Percentiles rank a stretch among this genome's conserved stretches.
phyloP scores from a whole-genome alignment of 2,797 vertebrate genomes.

The Halcyon chelicuti region DNA sequence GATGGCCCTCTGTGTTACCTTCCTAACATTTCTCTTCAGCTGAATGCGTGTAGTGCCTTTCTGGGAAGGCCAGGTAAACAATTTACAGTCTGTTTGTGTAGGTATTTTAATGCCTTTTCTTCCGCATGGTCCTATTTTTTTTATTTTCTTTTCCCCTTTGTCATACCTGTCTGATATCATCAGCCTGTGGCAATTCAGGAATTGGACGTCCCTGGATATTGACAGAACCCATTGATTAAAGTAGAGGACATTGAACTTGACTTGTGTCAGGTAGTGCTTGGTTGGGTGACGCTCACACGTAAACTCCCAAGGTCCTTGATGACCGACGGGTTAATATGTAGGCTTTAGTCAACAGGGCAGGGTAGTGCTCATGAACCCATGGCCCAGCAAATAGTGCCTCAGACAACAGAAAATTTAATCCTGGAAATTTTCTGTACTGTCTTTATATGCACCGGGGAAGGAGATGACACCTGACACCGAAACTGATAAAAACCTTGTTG shows the following conservation, averaged over 20 bases:
- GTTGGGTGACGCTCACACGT: background rate
- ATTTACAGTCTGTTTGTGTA: background rate
- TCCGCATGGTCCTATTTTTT: background rate
- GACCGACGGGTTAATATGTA: constrained; percentile 28
- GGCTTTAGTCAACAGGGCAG: background rate
- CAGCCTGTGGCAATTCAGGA: background rate
- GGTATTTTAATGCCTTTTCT: background rate
- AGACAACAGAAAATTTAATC: background rate
- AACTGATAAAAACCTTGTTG: background rate
- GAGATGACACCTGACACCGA: background rate
- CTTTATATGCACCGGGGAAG: background rate
- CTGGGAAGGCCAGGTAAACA: background rate
- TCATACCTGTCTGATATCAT: background rate
- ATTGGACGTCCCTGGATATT: background rate
- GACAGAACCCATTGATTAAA: background rate
- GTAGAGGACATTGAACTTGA: background rate
- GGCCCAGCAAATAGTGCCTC: background rate
- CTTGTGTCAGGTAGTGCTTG: background rate
- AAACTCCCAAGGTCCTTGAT: background rate
- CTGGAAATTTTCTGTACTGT: background rate
- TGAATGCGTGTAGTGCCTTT: background rate
- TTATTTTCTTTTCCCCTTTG: background rate
- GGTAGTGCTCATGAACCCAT: background rate
- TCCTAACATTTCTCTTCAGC: background rate
- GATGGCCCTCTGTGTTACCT: background rate